Base-by-base conservation (phyloP, 1,140 invertebrate species). In the Drosophila takahashii region DNA sequence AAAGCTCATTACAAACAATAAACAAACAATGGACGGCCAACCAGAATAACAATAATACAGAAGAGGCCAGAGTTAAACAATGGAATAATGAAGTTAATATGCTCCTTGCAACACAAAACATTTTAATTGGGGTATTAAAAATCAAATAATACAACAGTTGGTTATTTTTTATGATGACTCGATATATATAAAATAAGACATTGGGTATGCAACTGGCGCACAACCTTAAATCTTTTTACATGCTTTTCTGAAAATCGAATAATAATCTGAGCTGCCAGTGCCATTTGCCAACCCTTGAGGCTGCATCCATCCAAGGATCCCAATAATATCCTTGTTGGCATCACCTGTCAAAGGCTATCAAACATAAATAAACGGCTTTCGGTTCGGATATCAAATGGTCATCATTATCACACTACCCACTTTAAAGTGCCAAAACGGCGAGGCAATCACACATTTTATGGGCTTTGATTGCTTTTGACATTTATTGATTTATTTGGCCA, bases 391-490 rank as follows among this genome's bases (percentile, higher is more conserved):
- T 32, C 18, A 44, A 66, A 29, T 44, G 67, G 67, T 57, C 61
- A 64, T 64, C 18, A 78, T 69, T 78, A 64, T 81, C 39, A 48
- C 67, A 58, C 56, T 42, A 41, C 48, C 15, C 48, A 53, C 26
- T 56, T 70, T 57, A 36, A 64, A 18, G 32, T 4, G 22, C 27
- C 52, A 36, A 22, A 66, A 9, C 11, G 39, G 47, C 15, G 29
- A 6, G 39, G 36, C 59, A 73, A 64, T 79, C 52, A 79, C 50
- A 66, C 51, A 64, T 72, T 83, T 84, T 73, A 77, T 80, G 57
- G 66, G 48, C 54, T 77, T 77, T 84, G 81, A 84, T 84, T 84
- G 81, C 59, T 77, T 87, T 81, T 65, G 83, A 87, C 75, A 81
- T 78, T 87, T 87, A 87, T 86, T 87, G 81, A 87, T 87, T 87